Evolutionary conservation across 2,797 vertebrate species (phyloP).

Genomic region (Protonibea diacanthus): DNA sequence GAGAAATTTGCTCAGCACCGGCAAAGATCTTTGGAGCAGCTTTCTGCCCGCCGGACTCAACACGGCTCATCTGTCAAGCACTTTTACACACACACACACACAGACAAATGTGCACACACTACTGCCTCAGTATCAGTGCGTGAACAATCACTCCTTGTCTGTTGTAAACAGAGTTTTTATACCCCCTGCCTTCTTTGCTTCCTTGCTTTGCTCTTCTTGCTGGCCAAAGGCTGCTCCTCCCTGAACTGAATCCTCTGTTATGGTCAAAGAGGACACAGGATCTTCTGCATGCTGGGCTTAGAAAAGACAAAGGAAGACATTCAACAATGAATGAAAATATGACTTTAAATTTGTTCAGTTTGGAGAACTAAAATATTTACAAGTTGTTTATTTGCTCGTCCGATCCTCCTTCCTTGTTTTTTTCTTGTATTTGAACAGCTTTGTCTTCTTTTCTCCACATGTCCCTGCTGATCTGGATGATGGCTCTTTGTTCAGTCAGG

Average conservation of each 20-base stretch:
- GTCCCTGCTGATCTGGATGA: slow-evolving; percentile 7
- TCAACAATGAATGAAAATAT: not conserved
- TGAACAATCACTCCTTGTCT: slow-evolving; percentile 28
- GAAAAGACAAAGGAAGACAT: not conserved
- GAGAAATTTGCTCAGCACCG: slow-evolving; percentile 57
- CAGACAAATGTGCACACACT: not conserved
- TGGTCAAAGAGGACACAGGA: slow-evolving; percentile 44
- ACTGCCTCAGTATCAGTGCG: slow-evolving; percentile 36
- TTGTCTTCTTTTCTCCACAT: not conserved
- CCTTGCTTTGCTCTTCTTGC: slow-evolving; percentile 34
- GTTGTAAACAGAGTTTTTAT: slow-evolving; percentile 31
- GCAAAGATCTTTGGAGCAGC: slow-evolving; percentile 75
- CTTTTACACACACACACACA: slow-evolving; percentile 33
- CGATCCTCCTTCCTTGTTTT: not conserved
- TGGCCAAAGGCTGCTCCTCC: slow-evolving; percentile 42
- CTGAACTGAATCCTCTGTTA: slow-evolving; percentile 18
- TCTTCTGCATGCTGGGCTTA: not conserved
- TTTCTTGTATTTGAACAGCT: not conserved
- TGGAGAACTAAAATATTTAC: not conserved
- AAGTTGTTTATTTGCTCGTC: not conserved
- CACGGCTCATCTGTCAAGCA: slow-evolving; percentile 70
- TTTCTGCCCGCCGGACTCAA: slow-evolving; percentile 69
- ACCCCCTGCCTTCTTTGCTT: slow-evolving; percentile 2
- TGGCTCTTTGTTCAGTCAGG: slow-evolving; percentile 15
- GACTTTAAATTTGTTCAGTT: not conserved